Evolutionary conservation across 2,113 vertebrate species (phyloP).

Genomic region (Crotophaga sulcirostris): DNA sequence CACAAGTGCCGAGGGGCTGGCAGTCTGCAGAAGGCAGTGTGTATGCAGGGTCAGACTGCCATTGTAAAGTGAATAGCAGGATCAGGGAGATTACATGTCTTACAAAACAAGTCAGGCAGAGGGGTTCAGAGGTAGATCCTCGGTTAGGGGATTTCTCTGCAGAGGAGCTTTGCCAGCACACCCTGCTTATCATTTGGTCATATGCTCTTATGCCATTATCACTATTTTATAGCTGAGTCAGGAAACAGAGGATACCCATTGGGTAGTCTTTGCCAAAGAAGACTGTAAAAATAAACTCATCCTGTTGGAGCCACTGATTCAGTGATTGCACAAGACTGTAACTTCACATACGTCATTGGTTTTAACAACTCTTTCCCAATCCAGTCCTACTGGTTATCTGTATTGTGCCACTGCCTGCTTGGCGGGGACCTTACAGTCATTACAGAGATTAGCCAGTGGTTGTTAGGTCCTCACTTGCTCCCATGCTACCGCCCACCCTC

Average conservation of each 20-base stretch:
- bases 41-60: neutral
- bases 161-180: neutral
- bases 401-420: neutral
- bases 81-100: neutral
- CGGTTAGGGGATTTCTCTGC: neutral
- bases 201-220: neutral
- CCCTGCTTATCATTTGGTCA: neutral
- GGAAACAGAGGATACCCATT: neutral
- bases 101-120: neutral
- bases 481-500: neutral
- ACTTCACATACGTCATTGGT: neutral
- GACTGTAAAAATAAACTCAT: neutral
- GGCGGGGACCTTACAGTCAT: neutral
- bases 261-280: neutral
- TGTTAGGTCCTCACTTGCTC: neutral
- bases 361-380: neutral
- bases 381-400: neutral
- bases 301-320: neutral
- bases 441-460: neutral
- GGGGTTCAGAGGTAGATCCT: neutral
- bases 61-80: neutral
- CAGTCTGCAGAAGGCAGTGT: fast-evolving
- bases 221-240: neutral
- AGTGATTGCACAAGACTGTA: neutral
- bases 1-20: neutral